Percentiles rank a stretch among this genome's conserved stretches.
These are phyloP conservation scores for Ctenopoma kingsleyae DNA, from an alignment of 2,797 vertebrate species.

Conservation along the genomic window DNA sequence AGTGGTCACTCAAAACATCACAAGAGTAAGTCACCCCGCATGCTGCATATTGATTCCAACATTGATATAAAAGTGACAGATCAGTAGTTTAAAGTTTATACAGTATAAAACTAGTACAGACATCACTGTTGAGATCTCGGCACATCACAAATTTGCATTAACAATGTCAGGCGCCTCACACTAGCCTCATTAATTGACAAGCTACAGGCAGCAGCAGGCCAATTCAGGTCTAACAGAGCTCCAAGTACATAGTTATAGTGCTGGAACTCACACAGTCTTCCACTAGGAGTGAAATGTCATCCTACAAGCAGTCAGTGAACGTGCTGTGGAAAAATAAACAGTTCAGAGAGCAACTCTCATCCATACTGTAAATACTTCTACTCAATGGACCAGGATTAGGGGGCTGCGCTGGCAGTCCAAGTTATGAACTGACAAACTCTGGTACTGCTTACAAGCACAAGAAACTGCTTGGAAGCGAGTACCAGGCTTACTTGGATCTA, in stretches of 20 bases:
- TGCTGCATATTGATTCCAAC: slow-evolving; percentile 3
- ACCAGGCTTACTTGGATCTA: slow-evolving; percentile 8
- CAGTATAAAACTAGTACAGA: slow-evolving; percentile 13
- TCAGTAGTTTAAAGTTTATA: slow-evolving; percentile 14
- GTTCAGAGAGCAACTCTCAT: slow-evolving; percentile 27
- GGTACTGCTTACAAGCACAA: slow-evolving; percentile 13
- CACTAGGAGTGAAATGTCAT: slow-evolving; percentile 64
- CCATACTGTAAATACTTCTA: slow-evolving; percentile 64
- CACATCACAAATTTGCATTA: slow-evolving; percentile 39
- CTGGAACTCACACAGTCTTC: slow-evolving; percentile 58
- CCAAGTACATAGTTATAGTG: slow-evolving; percentile 63
- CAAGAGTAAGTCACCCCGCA: background rate
- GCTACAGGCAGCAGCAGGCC: slow-evolving; percentile 56
- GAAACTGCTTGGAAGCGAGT: slow-evolving; percentile 10
- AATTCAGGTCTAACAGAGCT: slow-evolving; percentile 63
- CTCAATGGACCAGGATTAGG: slow-evolving; percentile 54
- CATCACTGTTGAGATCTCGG: slow-evolving; percentile 29
- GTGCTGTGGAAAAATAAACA: slow-evolving; percentile 74
- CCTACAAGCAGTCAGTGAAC: slow-evolving; percentile 61
- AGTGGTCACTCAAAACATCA: no score
- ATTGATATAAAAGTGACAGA: background rate
- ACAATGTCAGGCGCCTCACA: slow-evolving; percentile 40
- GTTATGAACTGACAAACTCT: slow-evolving; percentile 31
- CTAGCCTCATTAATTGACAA: slow-evolving; percentile 55
- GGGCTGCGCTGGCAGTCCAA: slow-evolving; percentile 24